phyloP scores from a whole-genome alignment of 2,888 invertebrate species.

The Lithophane socia region DNA sequence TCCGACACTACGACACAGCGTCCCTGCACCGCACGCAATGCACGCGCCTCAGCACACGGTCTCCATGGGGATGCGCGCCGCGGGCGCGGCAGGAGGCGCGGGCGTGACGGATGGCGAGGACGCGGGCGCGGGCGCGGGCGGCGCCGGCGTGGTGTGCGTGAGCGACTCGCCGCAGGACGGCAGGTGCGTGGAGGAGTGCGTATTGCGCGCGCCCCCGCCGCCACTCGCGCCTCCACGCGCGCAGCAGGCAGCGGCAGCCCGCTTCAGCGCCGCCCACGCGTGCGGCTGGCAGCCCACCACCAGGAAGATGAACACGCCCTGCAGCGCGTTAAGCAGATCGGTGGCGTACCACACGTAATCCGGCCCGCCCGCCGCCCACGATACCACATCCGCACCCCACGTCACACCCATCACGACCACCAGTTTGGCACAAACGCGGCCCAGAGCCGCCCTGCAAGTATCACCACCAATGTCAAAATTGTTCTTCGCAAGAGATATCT shows the following conservation, averaged over 20 bases:
- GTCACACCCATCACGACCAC: conserved; percentile 92
- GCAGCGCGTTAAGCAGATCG: conserved; percentile 96
- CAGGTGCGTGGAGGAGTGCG: conserved; percentile 95
- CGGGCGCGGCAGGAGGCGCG: conserved; percentile 79
- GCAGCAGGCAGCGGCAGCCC: conserved; percentile 85
- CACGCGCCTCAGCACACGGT: conserved; percentile 89
- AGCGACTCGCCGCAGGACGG: conserved; percentile 95
- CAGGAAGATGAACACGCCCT: conserved; percentile 96
- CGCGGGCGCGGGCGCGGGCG: conserved; percentile 87
- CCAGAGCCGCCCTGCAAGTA: conserved; percentile 92
- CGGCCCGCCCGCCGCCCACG: conserved; percentile 95
- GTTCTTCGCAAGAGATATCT: background rate
- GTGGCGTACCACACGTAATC: conserved; percentile 95
- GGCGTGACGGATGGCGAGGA: conserved; percentile 68
- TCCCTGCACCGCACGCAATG: background rate
- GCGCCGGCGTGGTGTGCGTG: conserved; percentile 93
- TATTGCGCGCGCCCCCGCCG: conserved; percentile 76
- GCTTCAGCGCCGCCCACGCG: conserved; percentile 89
- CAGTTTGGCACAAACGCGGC: conserved; percentile 96
- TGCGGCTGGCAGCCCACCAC: conserved; percentile 97
- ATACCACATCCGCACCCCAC: conserved; percentile 94
- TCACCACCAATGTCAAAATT: background rate
- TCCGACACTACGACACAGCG: conserved; percentile 4
- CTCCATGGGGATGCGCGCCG: conserved; percentile 90
- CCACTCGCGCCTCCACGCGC: conserved; percentile 88